Evolutionary conservation across 2,113 vertebrate genomes (phyloP), one percentile per base, ranked within the genome.

Genomic region (Gopherus evgoodei): DNA sequence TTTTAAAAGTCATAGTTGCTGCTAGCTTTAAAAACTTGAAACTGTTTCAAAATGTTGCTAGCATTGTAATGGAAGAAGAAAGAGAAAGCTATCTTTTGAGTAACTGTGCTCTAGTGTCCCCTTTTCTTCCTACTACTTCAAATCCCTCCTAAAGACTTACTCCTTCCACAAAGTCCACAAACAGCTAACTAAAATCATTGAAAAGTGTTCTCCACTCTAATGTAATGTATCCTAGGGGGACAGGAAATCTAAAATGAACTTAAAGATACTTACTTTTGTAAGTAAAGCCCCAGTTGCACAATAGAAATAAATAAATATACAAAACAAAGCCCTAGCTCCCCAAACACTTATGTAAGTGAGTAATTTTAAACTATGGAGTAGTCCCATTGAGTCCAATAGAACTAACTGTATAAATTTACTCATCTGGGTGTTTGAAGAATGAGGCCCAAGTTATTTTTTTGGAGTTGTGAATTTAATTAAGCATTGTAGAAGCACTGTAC

Each of bases 401-500:
- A 76, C 42, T 14, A 78, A 6, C 27, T 78, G 42, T 42, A 25
- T 47, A 14, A 8, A 78, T 42, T 44, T 44, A 42, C 9, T 82
- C 14, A n/a, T 5, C 4, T 72, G n/a, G 19, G 65, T 38, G 19
- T 82, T 25, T 82, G 52, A 54, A 42, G 52, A 56, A 27, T 38
- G 52, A 54, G 81, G 14, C 50, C 12, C n/a, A 24, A 4, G 14
- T 29, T 54, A 22, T 22, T 54, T 54, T 54, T 54, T 54, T 1
- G 1, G 52, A 54, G 21, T 54, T 54, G 53, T 54, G 53, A 54
- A 54, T 54, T 54, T 22, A 54, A 54, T 27, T 44, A 54, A 29
- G 25, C 9, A 53, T 25, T 83, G 25, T 14, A 50, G 9, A 17
- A 11, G 47, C 24, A 7, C 0, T 0, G 44, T 50, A 3, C 86